phyloP scores from a whole-genome alignment of 2,888 invertebrate species.

The Horisme vitalbata region DNA sequence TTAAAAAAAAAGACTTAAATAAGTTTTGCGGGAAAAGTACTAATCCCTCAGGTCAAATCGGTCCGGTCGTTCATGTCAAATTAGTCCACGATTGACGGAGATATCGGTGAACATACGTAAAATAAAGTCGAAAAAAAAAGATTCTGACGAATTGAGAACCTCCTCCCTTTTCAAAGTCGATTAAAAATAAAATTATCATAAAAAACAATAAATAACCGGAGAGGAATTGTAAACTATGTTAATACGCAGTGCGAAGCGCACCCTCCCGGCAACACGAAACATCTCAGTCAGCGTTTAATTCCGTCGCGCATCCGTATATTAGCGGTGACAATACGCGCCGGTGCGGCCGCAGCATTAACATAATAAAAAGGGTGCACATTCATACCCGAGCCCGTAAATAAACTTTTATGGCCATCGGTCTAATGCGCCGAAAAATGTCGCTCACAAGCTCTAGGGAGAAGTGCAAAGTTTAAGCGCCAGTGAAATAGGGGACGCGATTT shows the following conservation, averaged over 20 bases:
- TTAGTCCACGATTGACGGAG: too few species aligned
- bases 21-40: too few species aligned
- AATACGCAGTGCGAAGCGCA: neutral
- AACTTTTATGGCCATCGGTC: conserved; percentile 74
- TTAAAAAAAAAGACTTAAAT: too few species aligned
- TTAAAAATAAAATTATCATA: neutral
- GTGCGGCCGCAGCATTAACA: conserved; percentile 67
- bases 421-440: conserved; percentile 74
- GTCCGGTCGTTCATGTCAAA: too few species aligned
- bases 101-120: too few species aligned
- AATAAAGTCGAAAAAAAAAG: too few species aligned
- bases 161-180: too few species aligned
- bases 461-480: too few species aligned
- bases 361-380: conserved; percentile 75
- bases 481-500: too few species aligned
- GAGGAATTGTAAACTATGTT: neutral
- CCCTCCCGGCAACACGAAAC: conserved; percentile 5
- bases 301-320: conserved; percentile 55
- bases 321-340: conserved; percentile 52
- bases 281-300: conserved; percentile 32
- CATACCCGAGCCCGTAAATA: conserved; percentile 72
- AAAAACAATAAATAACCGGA: conserved; percentile 7
- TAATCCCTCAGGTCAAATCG: too few species aligned
- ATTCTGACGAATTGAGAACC: too few species aligned
- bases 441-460: conserved; percentile 40